Percentiles rank a stretch among this genome's conserved stretches.
These are phyloP conservation scores for Platypus cylindrus DNA, from an alignment of 2,888 invertebrate genomes.

Conservation along the genomic window DNA sequence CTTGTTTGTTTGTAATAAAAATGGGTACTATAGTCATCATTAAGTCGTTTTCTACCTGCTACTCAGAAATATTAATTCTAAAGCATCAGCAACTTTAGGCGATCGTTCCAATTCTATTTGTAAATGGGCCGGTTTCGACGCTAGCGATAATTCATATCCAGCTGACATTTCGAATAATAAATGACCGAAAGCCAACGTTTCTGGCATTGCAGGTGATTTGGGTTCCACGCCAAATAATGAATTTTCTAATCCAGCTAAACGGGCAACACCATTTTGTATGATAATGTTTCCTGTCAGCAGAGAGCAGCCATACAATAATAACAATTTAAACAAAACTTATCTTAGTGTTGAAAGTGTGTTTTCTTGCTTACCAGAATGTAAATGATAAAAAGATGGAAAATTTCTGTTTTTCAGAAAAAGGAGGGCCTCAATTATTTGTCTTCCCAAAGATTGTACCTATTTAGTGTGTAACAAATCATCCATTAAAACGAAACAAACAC, in stretches of 20 bases:
- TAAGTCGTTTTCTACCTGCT: slow-evolving; percentile 32
- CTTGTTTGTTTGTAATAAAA: no score
- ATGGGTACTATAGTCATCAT: neutral
- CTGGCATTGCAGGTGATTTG: slow-evolving; percentile 41
- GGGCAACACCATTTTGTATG: slow-evolving; percentile 82
- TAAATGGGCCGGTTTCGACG: slow-evolving; percentile 62
- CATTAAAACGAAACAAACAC: neutral
- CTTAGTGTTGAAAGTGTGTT: neutral
- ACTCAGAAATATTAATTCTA: slow-evolving; percentile 65
- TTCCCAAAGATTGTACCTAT: slow-evolving; percentile 75
- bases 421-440: slow-evolving; percentile 78
- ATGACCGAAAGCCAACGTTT: slow-evolving; percentile 65
- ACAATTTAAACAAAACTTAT: slow-evolving; percentile 46
- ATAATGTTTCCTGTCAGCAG: slow-evolving; percentile 86
- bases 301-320: slow-evolving; percentile 39
- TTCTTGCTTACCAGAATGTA: slow-evolving; percentile 67
- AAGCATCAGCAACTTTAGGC: slow-evolving; percentile 66
- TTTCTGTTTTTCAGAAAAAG: slow-evolving; percentile 76
- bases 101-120: slow-evolving; percentile 53
- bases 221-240: slow-evolving; percentile 65
- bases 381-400: slow-evolving; percentile 74
- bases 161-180: slow-evolving; percentile 87
- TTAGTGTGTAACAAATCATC: no score
- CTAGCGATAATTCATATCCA: slow-evolving; percentile 64
- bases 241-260: slow-evolving; percentile 80